Base-by-base conservation (phyloP, 2,888 invertebrate genomes). In the Antitype chi region DNA sequence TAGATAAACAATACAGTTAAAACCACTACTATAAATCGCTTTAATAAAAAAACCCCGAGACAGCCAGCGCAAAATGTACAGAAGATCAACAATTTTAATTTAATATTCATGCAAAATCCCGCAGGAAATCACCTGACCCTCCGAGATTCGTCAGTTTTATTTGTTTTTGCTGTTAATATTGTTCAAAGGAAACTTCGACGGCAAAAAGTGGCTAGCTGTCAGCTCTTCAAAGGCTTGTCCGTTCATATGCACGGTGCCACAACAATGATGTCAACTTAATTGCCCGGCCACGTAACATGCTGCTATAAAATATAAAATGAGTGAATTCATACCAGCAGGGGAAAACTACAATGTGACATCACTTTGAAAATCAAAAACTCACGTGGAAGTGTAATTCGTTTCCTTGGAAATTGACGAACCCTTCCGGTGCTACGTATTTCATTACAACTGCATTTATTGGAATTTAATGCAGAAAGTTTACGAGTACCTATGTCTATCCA, bases 31-130 rank as follows among this genome's bases (percentile, higher is more conserved):
- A 64, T 38, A 5, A 43, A 77, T 23, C 13, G 25, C 13, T 64
- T 32, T 32, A 60, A 60, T 13, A 57, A 76, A 60, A 57, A 76
- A 60, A 62, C 32, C 9, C 28, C 11, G 47, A 78, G 15, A 52
- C 13, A 4, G 43, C n/a, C 2, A 60, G 38, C 20, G 9, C n/a
- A 66, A 59, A 59, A 23, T 38, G 25, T 28, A n/a, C 8, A 66
- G 17, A 25, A 55, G 67, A 52, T 73, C 49, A 63, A 80, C 43
- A 57, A 63, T 57, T 52, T 67, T 67, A 25, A 81, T 74, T 81
- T 17, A 74, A 79, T 64, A 68, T 59, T 57, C 43, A 53, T 74
- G 20, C 9, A 53, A 75, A 63, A 32, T 60, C n/a, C 49, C n/a
- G 6, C 23, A 25, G 67, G 59, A 79, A 71, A 25, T 64, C 20